Evolutionary conservation across 2,888 invertebrate genomes (phyloP), one percentile per base, ranked within the genome.

Genomic region (Frankliniella fusca): DNA sequence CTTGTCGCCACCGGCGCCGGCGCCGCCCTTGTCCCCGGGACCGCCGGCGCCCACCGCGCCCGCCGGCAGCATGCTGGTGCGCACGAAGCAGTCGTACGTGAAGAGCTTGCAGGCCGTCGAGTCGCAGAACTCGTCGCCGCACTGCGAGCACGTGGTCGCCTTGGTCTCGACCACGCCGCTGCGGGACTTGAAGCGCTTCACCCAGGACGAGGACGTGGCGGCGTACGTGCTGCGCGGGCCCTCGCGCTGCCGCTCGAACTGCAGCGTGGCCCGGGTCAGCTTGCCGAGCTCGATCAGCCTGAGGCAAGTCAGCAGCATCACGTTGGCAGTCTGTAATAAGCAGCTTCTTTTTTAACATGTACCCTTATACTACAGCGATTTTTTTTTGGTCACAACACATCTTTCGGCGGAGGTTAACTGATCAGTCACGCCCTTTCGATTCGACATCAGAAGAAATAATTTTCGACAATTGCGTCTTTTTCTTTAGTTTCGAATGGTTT

Each of bases 81-180:
- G 87, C 27, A 89, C 88, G 85, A 90, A 92, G 0, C 89, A 89
- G 85, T 92, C 92, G 86, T 92, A 92, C 9, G 89, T 88, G 84
- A 91, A 90, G 83, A 90, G 90, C 48, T 88, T 89, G 85, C 92
- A 92, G 80, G 87, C 87, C 80, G 86, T 88, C 92, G 93, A 93
- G 87, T 92, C 92, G 88, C 96, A 96, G 89, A 94, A 94, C 88
- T 96, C 96, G 87, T 95, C 95, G 10, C 94, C 94, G 86, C 96
- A 96, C 86, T 95, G 95, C 0, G 90, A 87, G 87, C 96, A 96
- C 82, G 93, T 92, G 82, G 93, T 90, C 54, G 93, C 91, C 85
- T 94, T 91, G 38, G 93, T 94, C 87, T 95, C 95, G 49, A 95
- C 91, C 83, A 95, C 93, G 20, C 95, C 95, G 0, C 94, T 92